A percentile compares a stretch with the other conserved stretches of the same genome.
phyloP scores from a whole-genome alignment of 2,113 vertebrate species.

The Pedetes capensis region DNA sequence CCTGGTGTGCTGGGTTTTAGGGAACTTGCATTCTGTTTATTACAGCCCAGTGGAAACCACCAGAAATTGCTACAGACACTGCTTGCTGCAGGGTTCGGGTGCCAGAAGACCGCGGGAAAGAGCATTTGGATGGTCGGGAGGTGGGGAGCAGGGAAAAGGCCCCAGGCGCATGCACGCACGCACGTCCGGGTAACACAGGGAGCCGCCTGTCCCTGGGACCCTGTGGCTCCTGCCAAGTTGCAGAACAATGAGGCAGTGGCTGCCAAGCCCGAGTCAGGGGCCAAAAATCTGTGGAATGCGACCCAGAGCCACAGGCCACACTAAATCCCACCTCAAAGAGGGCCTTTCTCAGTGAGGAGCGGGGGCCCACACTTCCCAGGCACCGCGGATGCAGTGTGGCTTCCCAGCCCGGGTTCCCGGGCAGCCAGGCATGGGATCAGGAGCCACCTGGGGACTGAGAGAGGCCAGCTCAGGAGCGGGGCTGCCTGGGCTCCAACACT shows the following conservation, averaged over 20 bases:
- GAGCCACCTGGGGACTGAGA: accelerated
- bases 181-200: background rate
- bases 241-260: conserved; percentile 49
- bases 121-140: background rate
- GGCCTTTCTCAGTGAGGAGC: background rate
- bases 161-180: accelerated
- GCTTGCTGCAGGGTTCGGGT: background rate
- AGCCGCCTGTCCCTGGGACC: background rate
- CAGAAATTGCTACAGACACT: background rate
- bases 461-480: background rate
- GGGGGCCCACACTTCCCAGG: background rate
- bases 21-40: background rate
- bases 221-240: background rate
- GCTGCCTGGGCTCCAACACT: background rate
- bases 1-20: background rate
- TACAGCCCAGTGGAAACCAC: background rate
- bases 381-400: accelerated
- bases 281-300: conserved; percentile 63
- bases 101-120: background rate
- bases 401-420: background rate
- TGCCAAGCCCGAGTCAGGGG: conserved; percentile 59
- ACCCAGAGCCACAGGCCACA: conserved; percentile 27
- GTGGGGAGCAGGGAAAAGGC: accelerated
- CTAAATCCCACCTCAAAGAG: background rate
- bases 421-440: background rate